A percentile compares a stretch with the other conserved stretches of the same genome.
phyloP scores from a whole-genome alignment of 2,113 vertebrate species.

The Malaclemys terrapin region DNA sequence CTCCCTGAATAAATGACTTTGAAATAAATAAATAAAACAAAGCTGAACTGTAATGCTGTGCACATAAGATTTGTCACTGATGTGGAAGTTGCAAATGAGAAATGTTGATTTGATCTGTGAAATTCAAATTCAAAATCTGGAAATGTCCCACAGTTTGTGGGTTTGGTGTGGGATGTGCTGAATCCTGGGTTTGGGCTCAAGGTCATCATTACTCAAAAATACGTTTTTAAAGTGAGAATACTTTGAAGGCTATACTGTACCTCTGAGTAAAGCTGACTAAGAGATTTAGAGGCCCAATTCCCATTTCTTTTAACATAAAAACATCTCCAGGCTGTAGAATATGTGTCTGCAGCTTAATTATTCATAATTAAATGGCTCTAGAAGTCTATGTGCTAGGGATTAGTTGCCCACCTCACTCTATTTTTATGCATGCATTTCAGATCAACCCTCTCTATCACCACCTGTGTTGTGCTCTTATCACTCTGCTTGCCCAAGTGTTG shows the following conservation, averaged over 20 bases:
- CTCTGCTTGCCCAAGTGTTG: background rate
- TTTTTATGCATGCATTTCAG: background rate
- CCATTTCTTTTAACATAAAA: background rate
- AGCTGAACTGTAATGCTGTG: background rate
- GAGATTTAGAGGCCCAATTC: background rate
- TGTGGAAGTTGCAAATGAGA: background rate
- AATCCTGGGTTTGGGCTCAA: background rate
- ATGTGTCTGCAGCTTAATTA: background rate
- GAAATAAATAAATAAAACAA: constrained; percentile 36
- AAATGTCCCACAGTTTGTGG: background rate
- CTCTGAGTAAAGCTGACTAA: background rate
- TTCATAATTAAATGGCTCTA: background rate
- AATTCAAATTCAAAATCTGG: background rate
- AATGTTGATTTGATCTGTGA: background rate
- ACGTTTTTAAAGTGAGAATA: background rate
- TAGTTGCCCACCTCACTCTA: background rate
- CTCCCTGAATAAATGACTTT: constrained; percentile 68
- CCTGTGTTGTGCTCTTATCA: background rate
- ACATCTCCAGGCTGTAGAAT: background rate
- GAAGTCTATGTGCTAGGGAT: background rate
- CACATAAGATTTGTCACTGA: background rate
- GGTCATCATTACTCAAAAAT: background rate
- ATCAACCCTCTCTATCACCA: background rate
- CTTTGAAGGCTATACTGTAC: background rate
- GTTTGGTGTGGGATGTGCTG: background rate